Conservation (phyloP, 2,113 vertebrate genomes). For the Sterna hirundo region DNA sequence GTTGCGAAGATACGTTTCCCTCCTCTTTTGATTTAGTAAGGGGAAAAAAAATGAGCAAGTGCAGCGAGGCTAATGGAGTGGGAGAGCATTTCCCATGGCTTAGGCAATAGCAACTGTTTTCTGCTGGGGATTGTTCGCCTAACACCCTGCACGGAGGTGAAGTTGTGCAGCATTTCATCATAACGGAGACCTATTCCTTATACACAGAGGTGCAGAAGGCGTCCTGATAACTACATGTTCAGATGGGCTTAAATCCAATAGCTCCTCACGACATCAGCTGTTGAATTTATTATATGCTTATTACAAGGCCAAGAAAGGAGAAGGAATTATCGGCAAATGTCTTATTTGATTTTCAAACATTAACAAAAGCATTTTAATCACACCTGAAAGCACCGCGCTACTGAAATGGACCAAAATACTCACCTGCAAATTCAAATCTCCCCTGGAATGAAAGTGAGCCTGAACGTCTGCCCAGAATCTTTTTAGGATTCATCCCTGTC, state of each 20-base stretch:
- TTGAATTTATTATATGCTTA: background rate
- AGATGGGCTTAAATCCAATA: slow-evolving; percentile 7
- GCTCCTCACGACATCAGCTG: background rate
- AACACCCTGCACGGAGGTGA: background rate
- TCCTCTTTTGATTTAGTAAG: background rate
- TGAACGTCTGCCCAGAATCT: background rate
- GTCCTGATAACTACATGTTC: background rate
- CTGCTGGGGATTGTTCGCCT: background rate
- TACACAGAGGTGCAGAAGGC: background rate
- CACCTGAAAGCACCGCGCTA: background rate
- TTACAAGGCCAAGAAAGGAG: background rate
- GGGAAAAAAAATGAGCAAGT: background rate
- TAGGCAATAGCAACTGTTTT: background rate
- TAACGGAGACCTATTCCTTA: background rate
- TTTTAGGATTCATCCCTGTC: background rate
- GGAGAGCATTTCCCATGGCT: slow-evolving; percentile 26
- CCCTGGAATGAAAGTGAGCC: background rate
- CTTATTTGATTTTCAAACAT: background rate
- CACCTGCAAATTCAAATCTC: background rate
- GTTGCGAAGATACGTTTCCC: slow-evolving; percentile 21
- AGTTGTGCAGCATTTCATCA: background rate
- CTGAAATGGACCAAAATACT: background rate
- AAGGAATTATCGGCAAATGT: background rate
- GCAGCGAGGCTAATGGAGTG: background rate
- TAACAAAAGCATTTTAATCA: background rate